Percentiles rank a stretch among this genome's conserved stretches.
phyloP scores from a whole-genome alignment of 2,888 invertebrate genomes.

The Cotesia congregata region DNA sequence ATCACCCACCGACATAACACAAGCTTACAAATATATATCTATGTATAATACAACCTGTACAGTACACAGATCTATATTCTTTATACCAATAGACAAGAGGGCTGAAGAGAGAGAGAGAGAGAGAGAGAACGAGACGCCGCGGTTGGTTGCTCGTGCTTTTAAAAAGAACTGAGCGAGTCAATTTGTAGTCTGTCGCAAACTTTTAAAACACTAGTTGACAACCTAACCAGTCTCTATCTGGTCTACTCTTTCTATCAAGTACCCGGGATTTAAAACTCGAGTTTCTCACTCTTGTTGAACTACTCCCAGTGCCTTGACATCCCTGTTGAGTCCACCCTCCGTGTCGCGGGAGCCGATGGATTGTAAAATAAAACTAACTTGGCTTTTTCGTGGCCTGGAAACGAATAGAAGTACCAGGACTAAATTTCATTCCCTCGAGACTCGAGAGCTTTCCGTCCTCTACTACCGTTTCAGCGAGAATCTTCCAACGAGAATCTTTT shows the following conservation, averaged over 20 bases:
- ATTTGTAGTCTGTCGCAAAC: slow-evolving; percentile 71
- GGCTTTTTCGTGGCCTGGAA: slow-evolving; percentile 64
- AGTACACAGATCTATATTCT: slow-evolving; percentile 33
- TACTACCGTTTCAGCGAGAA: not conserved
- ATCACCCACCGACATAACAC: not conserved
- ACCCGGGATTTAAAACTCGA: slow-evolving; percentile 16
- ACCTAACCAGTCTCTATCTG: slow-evolving; percentile 59
- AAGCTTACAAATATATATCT: slow-evolving; percentile 2
- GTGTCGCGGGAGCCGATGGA: slow-evolving; percentile 62
- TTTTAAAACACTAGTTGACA: slow-evolving; percentile 71
- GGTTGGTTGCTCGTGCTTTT: slow-evolving; percentile 67
- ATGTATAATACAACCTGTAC: slow-evolving; percentile 23
- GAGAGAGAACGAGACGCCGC: slow-evolving; percentile 11
- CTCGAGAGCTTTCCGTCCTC: slow-evolving; percentile 29
- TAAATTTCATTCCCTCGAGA: slow-evolving; percentile 68
- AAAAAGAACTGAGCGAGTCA: slow-evolving; percentile 71
- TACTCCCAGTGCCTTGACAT: slow-evolving; percentile 26
- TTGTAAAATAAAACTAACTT: slow-evolving; percentile 71
- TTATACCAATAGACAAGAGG: slow-evolving; percentile 25
- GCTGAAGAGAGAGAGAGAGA: slow-evolving; percentile 14
- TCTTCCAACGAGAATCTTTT: not conserved
- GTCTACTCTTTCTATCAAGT: not conserved
- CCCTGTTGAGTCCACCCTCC: slow-evolving; percentile 30
- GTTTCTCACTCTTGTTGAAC: slow-evolving; percentile 11
- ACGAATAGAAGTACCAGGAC: slow-evolving; percentile 55